Evolutionary conservation across 2,797 vertebrate species (phyloP), one percentile per base, ranked within the genome.

Genomic region (Scolopax bukidnonensis): DNA sequence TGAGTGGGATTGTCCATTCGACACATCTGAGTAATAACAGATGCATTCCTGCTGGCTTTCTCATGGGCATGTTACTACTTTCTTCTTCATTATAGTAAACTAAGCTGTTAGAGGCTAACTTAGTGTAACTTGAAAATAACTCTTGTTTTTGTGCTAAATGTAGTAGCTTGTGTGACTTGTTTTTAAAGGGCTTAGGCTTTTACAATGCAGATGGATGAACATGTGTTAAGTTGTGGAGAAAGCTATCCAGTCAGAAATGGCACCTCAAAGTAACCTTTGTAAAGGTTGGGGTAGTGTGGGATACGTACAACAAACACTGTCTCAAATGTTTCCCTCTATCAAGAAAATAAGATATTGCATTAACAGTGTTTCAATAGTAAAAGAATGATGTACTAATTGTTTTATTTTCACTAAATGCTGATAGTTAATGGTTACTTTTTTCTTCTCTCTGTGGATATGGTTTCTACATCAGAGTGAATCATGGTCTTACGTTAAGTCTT

Each of bases 391-490:
- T 56, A 13, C 9, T 85, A 61, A 73, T 41, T 70, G 17, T 7
- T 3, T 36, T 67, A 84, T 36, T 85, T 77, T 16, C 15, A 53
- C 32, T 73, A 41, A 79, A 40, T 12, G 12, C 23, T 90, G 19
- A 32, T 73, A 43, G 28, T 73, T 54, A 74, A 78, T 56, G 48
- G 41, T 84, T 67, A 70, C 38, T 86, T 69, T 32, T 30, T 83
- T 76, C 64, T 90, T 87, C 48, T 87, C 7, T 65, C 63, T 20
- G 51, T 89, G 75, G 28, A 30, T 80, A 41, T 73, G 33, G 56
- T 68, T 95, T 93, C 54, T 36, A 76, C 48, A 87, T 76, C 21
- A 57, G 71, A 77, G 45, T 70, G 75, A 84, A 79, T 95, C 65
- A 47, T 11, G 84, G 61, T 56, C 81, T 82, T 91, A 53, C 68